Percentiles rank a stretch among this genome's conserved stretches.
These are phyloP conservation scores for Podarcis muralis DNA, from an alignment of 2,113 vertebrate species.

Conservation along the genomic window DNA sequence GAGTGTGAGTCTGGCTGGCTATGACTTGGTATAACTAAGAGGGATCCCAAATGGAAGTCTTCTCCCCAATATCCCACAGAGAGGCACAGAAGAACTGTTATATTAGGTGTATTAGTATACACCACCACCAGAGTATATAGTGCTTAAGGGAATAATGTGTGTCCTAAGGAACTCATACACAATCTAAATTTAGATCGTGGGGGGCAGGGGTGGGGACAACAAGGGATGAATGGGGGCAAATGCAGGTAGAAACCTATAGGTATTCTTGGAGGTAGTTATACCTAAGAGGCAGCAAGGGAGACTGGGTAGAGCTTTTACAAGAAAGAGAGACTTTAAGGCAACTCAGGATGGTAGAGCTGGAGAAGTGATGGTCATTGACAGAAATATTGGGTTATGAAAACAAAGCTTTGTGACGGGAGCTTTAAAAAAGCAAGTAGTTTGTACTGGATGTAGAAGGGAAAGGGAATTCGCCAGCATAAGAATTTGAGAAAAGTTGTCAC, in stretches of 20 bases:
- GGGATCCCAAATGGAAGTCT: background rate
- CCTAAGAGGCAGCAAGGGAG: background rate
- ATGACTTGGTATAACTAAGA: background rate
- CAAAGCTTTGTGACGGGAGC: background rate
- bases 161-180: background rate
- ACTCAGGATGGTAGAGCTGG: background rate
- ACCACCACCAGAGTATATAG: background rate
- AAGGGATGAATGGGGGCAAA: background rate
- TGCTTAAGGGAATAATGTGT: background rate
- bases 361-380: background rate
- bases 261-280: background rate
- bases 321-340: background rate
- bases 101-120: background rate
- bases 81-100: background rate
- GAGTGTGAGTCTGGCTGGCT: background rate
- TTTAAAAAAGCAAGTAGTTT: background rate
- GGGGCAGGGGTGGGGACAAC: background rate
- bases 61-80: background rate
- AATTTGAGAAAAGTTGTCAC: background rate
- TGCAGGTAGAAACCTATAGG: background rate
- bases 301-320: background rate
- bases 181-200: background rate
- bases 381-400: background rate
- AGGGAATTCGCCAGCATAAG: background rate
- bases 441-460: background rate